These are phyloP conservation scores for Pammene fasciana DNA, from an alignment of 2,888 invertebrate genomes.

Conservation along the genomic window DNA sequence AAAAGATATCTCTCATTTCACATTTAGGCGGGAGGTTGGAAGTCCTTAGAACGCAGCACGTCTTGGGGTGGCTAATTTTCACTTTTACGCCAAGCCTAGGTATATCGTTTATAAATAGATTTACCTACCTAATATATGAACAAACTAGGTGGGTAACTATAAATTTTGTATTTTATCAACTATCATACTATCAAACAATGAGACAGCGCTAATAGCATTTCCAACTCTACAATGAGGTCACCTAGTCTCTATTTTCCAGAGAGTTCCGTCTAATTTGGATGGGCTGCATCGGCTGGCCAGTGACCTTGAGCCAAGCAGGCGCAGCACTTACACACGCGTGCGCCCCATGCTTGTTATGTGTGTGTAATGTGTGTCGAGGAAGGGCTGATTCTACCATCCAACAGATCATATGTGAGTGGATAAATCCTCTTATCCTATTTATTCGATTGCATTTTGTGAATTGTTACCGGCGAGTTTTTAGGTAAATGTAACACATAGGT, in stretches of 20 bases:
- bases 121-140: no score
- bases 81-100: no score
- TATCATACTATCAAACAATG: neutral
- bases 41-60: no score
- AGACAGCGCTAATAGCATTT: neutral
- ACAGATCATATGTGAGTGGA: neutral
- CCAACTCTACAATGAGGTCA: constrained; percentile 2
- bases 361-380: constrained; percentile 47
- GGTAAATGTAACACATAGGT: no score
- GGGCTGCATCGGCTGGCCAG: constrained; percentile 69
- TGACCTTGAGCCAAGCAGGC: constrained; percentile 64
- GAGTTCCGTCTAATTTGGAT: constrained; percentile 56
- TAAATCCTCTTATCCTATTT: constrained; percentile 1
- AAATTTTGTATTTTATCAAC: no score
- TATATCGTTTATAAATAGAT: no score
- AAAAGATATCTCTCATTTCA: no score
- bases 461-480: no score
- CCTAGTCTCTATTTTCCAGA: constrained; percentile 13
- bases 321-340: constrained; percentile 48
- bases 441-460: neutral
- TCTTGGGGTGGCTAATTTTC: no score
- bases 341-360: constrained; percentile 44
- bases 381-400: constrained; percentile 49
- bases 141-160: no score
- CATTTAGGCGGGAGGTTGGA: no score